Evolutionary conservation across 2,797 vertebrate species (phyloP).

Genomic region (Danionella dracula): DNA sequence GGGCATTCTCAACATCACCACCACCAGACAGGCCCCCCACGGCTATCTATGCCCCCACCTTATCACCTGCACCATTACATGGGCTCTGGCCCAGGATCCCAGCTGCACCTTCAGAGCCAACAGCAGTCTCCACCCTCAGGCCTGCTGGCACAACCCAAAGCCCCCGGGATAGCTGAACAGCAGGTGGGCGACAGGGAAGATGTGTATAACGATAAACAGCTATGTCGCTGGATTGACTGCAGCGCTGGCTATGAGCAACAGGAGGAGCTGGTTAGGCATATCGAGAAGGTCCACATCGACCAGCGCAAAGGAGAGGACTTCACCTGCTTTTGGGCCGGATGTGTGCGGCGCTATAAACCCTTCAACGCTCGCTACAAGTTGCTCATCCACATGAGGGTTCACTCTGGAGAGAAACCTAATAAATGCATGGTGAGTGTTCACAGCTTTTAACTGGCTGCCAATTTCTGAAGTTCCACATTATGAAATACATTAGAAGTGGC

Average conservation of each 20-base stretch:
- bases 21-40: slow-evolving; percentile 67
- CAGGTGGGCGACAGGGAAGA: slow-evolving; percentile 67
- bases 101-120: slow-evolving; percentile 68
- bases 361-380: slow-evolving; percentile 99
- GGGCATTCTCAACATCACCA: slow-evolving; percentile 41
- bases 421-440: slow-evolving; percentile 95
- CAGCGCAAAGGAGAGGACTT: slow-evolving; percentile 98
- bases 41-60: slow-evolving; percentile 84
- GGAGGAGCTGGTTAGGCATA: slow-evolving; percentile 97
- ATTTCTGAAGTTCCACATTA: not conserved
- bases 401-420: slow-evolving; percentile 98
- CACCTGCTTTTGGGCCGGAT: slow-evolving; percentile 98
- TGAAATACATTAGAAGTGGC: slow-evolving; percentile 3
- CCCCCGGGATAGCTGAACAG: slow-evolving; percentile 49
- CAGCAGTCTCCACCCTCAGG: slow-evolving; percentile 60
- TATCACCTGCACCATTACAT: slow-evolving; percentile 85
- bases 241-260: slow-evolving; percentile 91
- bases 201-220: slow-evolving; percentile 73
- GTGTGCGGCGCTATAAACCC: slow-evolving; percentile 93
- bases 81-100: slow-evolving; percentile 61
- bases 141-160: slow-evolving; percentile 67
- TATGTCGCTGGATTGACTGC: slow-evolving; percentile 97
- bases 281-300: slow-evolving; percentile 97
- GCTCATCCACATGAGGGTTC: slow-evolving; percentile 98
- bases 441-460: not conserved